These are phyloP conservation scores for Fistularia commersonii DNA, from an alignment of 2,797 vertebrate species.

Conservation along the genomic window DNA sequence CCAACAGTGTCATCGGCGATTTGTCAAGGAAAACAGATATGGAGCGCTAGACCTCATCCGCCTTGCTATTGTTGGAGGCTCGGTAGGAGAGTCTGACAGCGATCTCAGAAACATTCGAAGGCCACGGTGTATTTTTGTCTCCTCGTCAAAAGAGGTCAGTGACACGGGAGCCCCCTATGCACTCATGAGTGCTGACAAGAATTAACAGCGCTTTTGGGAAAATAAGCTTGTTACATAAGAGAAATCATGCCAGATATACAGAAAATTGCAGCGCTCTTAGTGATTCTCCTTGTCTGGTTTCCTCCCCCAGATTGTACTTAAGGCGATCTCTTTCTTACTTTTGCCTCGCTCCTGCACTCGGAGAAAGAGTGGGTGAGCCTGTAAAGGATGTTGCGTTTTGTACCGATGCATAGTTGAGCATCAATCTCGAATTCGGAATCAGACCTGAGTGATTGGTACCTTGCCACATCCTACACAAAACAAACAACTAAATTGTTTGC, in stretches of 20 bases:
- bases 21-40: conserved; percentile 43
- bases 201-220: conserved; percentile 12
- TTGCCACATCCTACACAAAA: conserved; percentile 61
- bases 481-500: conserved; percentile 64
- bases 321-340: conserved; percentile 43
- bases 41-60: conserved; percentile 25
- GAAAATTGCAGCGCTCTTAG: conserved; percentile 40
- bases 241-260: conserved; percentile 40
- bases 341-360: conserved; percentile 33
- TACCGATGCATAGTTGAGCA: conserved; percentile 35
- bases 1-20: conserved; percentile 58
- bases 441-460: conserved; percentile 44
- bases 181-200: conserved; percentile 38
- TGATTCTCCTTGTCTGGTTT: conserved; percentile 46
- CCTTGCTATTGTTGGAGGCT: conserved; percentile 35
- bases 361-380: conserved; percentile 36
- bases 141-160: conserved; percentile 52
- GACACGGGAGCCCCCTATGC: conserved; percentile 20
- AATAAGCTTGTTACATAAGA: conserved; percentile 37
- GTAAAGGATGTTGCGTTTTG: conserved; percentile 41
- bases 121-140: conserved; percentile 35
- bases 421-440: conserved; percentile 45
- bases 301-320: conserved; percentile 50
- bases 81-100: conserved; percentile 20
- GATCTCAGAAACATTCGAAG: conserved; percentile 14